Conservation (phyloP, 2,113 vertebrate genomes). For the Gobiocypris rarus region DNA sequence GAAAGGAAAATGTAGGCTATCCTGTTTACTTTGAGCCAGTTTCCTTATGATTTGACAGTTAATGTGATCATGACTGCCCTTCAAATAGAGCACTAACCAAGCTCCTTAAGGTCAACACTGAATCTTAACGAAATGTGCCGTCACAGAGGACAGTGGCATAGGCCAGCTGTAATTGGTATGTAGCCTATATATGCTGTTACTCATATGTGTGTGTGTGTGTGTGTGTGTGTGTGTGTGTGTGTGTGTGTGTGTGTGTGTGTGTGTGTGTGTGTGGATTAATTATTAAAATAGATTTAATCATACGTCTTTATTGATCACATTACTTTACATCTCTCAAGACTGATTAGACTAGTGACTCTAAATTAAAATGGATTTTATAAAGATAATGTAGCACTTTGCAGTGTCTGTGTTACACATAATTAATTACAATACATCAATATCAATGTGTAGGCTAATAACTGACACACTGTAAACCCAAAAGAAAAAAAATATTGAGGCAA, state of each 20-base stretch:
- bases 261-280: background rate
- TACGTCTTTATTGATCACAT: background rate
- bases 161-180: constrained; percentile 37
- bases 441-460: background rate
- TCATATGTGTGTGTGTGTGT: background rate
- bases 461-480: too few species aligned
- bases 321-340: background rate
- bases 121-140: constrained; percentile 26
- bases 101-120: constrained; percentile 20
- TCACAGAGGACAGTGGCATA: constrained; percentile 39
- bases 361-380: constrained; percentile 1
- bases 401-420: background rate
- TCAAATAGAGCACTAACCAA: constrained; percentile 38
- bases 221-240: background rate
- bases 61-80: constrained; percentile 29
- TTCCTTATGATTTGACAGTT: constrained; percentile 28
- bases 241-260: background rate
- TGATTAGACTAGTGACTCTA: background rate
- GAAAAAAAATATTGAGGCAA: too few species aligned
- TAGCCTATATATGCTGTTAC: background rate
- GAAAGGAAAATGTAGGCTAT: constrained; percentile 36
- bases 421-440: background rate
- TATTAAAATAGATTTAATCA: background rate
- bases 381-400: background rate
- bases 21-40: constrained; percentile 15